A percentile compares a stretch with the other conserved stretches of the same genome.
Evolutionary conservation across 92 coral and sea anemone species (phyloP).

Genomic region (Phymanthus crucifer): DNA sequence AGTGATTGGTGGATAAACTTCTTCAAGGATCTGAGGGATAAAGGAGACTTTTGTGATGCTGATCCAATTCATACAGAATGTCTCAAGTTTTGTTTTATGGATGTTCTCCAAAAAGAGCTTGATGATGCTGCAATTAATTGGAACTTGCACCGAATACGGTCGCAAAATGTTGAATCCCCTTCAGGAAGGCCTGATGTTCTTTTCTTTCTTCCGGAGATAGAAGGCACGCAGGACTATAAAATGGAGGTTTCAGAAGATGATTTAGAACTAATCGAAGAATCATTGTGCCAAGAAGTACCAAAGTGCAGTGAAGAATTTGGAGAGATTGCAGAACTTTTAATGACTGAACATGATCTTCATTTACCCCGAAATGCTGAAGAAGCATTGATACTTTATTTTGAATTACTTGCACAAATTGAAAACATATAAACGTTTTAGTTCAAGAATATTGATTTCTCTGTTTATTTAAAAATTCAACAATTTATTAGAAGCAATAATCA

Average conservation of each 20-base stretch:
- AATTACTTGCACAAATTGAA: no score
- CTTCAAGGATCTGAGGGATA: background rate
- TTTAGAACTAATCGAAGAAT: background rate
- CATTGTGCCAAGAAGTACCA: background rate
- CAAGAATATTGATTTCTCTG: no score
- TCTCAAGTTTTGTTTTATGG: background rate
- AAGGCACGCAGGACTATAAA: background rate
- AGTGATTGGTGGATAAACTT: background rate
- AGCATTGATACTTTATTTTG: no score
- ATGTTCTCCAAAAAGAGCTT: background rate
- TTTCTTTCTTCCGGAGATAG: background rate
- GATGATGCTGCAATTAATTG: background rate
- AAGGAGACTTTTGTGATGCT: background rate
- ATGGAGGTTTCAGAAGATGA: background rate
- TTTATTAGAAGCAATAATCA: no score
- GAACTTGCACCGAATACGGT: background rate
- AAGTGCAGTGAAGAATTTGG: background rate
- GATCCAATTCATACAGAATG: background rate
- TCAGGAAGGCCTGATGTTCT: conserved; percentile 1
- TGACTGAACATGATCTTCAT: background rate
- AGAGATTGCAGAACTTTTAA: background rate
- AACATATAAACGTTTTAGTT: no score
- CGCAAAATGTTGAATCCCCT: background rate
- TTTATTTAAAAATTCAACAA: no score
- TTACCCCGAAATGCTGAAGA: no score